phyloP scores from a whole-genome alignment of 2,113 vertebrate species.

The Cyanistes caeruleus region DNA sequence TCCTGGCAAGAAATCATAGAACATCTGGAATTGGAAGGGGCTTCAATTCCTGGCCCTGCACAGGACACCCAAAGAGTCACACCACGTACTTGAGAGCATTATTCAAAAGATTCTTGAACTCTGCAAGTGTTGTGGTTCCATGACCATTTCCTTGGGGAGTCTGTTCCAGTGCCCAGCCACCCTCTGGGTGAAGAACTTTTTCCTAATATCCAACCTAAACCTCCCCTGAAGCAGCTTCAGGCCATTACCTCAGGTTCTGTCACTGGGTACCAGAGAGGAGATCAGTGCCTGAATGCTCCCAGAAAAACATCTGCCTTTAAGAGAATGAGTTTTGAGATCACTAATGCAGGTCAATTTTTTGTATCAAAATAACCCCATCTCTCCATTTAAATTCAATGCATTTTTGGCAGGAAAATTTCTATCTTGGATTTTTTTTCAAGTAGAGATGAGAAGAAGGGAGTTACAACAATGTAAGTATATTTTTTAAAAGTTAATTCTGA shows the following conservation, averaged over 20 bases:
- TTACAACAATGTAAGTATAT: background rate
- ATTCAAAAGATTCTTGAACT: background rate
- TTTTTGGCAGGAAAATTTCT: background rate
- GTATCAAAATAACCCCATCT: background rate
- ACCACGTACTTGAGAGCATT: fast-evolving
- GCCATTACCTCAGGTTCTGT: too few relatives aligned
- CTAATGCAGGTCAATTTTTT: background rate
- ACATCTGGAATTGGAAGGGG: background rate
- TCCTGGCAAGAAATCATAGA: background rate
- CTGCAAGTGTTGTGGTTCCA: background rate
- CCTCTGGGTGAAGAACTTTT: background rate
- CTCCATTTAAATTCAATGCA: background rate
- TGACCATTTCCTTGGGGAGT: background rate
- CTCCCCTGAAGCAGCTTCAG: background rate
- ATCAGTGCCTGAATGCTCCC: background rate
- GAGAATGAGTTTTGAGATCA: background rate
- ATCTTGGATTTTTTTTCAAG: background rate
- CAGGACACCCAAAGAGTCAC: background rate
- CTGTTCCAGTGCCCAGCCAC: background rate
- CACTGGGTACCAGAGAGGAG: background rate
- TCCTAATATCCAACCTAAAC: background rate
- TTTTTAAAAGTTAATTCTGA: background rate
- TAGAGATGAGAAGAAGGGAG: background rate
- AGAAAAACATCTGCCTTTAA: background rate
- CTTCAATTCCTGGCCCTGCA: background rate